Conservation (phyloP, 2,888 invertebrate species). For the Folsomia manolachei region DNA sequence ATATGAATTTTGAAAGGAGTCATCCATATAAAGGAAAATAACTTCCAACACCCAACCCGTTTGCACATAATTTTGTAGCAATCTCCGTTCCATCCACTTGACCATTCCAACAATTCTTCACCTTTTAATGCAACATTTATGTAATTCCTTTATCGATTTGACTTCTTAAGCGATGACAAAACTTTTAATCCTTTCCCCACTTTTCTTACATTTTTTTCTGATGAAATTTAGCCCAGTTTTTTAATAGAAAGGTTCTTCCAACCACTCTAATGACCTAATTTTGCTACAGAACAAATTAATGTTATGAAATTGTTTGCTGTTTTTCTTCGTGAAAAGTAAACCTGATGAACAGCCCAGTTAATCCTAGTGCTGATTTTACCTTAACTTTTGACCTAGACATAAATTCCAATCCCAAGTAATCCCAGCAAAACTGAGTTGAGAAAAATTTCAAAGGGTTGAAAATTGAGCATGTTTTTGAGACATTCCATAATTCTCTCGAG, state of each 20-base stretch:
- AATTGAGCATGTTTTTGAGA: not conserved
- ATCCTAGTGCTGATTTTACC: no score
- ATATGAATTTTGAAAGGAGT: not conserved
- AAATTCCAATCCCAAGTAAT: not conserved
- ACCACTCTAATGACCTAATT: no score
- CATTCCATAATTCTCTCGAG: not conserved
- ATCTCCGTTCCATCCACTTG: not conserved
- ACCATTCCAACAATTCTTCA: no score
- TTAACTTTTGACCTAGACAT: no score
- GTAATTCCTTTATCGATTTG: not conserved
- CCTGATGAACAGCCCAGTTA: no score
- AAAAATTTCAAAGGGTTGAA: not conserved
- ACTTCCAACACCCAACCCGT: not conserved
- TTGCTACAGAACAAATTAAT: no score
- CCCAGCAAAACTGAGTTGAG: not conserved
- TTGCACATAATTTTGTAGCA: not conserved
- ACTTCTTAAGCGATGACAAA: not conserved
- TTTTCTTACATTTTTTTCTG: not conserved
- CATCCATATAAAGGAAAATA: not conserved
- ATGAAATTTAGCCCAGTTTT: not conserved
- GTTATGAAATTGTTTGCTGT: no score
- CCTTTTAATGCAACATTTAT: not conserved
- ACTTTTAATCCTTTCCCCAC: conserved; percentile 1
- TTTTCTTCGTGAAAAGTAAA: no score
- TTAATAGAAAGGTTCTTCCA: not conserved